Evolutionary conservation across 1,140 invertebrate species (phyloP).

Genomic region (Drosophila pseudoobscura): DNA sequence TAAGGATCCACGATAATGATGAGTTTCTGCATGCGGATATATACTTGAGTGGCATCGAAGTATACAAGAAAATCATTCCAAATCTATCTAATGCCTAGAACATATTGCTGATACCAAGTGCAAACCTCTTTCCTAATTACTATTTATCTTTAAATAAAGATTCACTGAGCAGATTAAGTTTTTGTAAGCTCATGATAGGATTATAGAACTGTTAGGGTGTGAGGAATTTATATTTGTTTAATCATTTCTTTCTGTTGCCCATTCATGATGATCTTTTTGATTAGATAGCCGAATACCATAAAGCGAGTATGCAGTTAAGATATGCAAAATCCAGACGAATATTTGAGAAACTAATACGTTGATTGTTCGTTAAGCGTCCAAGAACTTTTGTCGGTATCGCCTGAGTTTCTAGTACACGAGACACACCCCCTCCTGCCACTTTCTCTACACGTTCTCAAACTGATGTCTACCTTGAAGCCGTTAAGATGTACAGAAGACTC

Average conservation of each 20-base stretch:
- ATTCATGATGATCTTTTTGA: too few relatives aligned
- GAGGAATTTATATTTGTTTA: too few relatives aligned
- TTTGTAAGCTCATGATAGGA: too few relatives aligned
- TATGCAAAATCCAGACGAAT: too few relatives aligned
- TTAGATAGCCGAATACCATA: too few relatives aligned
- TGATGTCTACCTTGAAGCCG: conserved; percentile 87
- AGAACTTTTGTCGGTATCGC: too few relatives aligned
- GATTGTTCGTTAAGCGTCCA: too few relatives aligned
- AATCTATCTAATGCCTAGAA: conserved; percentile 84
- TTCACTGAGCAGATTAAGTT: too few relatives aligned
- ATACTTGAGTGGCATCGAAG: conserved; percentile 89
- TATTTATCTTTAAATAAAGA: conserved; percentile 6
- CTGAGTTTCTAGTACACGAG: conserved; percentile 83
- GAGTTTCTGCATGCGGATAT: conserved; percentile 88
- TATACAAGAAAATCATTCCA: conserved; percentile 87
- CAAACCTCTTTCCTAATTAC: conserved; percentile 84
- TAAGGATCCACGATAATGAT: conserved; percentile 90
- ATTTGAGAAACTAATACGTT: too few relatives aligned
- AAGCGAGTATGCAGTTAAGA: too few relatives aligned
- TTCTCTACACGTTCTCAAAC: conserved; percentile 87
- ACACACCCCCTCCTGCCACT: conserved; percentile 88
- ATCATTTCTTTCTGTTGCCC: too few relatives aligned
- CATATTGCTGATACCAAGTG: conserved; percentile 49
- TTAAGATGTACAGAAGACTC: conserved; percentile 87
- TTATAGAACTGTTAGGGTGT: too few relatives aligned